Base-by-base conservation (phyloP, 2,113 vertebrate species). In the Pseudopipra pipra region DNA sequence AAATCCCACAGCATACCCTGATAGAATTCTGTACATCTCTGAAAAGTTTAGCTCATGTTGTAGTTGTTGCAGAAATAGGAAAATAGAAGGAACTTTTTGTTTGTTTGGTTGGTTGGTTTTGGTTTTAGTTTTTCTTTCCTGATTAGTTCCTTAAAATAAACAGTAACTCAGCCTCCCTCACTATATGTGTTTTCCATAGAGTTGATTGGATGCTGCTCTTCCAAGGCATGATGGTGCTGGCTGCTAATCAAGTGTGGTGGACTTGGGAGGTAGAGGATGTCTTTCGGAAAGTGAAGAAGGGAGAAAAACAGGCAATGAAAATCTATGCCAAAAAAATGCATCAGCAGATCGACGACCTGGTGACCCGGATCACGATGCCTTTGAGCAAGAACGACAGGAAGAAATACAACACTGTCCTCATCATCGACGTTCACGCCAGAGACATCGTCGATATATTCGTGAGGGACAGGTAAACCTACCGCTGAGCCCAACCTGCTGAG, bases 201-300 rank as follows among this genome's bases (percentile, higher is more conserved):
- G 98, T 99, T 54, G 99, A 99, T 56, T 99, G 99, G 99, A 99
- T 99, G 99, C 92, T 99, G 82, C 97, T 98, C 59, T 99, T 98
- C 96, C 99, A 99, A 91, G 99, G 99, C 46, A 99, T 99, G 99
- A 98, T 99, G 96, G 99, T 99, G 87, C 97, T 99, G 95, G 99
- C 99, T n/a, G 98, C 98, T 55, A 99, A 98, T 93, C 99, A 99
- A 96, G 98, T 99, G 85, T 99, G 99, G 99, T 99, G 99, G 99
- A 99, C 99, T 15, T 99, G 99, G 99, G 98, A 99, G 87, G 99
- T 99, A 24, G 99, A 99, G 66, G 98, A 99, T 1, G 98, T 99
- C 56, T 99, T 99, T 95, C 85, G 55, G 23, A 98, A 98, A 66
- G 96, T 99, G 72, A 97, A 98, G 88, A 93, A 95, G 4, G 99